Evolutionary conservation across 2,797 vertebrate species (phyloP).

Genomic region (Neosilurus mollespiculum): DNA sequence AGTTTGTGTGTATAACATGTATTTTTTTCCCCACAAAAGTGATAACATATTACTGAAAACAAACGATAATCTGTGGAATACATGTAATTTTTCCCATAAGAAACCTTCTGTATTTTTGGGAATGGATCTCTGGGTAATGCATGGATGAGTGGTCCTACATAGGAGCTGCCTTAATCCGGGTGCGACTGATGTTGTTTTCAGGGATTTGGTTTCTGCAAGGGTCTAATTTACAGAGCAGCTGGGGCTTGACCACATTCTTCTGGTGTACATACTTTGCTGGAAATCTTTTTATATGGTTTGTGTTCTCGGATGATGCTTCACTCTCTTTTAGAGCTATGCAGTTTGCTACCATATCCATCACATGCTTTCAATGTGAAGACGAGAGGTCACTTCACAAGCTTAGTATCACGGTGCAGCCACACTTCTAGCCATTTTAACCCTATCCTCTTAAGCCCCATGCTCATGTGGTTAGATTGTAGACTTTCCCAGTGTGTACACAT

Average conservation of each 20-base stretch:
- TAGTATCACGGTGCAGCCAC: conserved; percentile 8
- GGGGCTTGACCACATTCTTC: conserved; percentile 48
- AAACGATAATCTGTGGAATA: not conserved
- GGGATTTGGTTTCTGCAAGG: conserved; percentile 37
- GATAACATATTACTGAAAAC: not conserved
- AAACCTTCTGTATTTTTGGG: conserved; percentile 19
- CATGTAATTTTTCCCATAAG: not conserved
- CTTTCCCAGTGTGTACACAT: not conserved
- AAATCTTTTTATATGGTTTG: conserved; percentile 4
- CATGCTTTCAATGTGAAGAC: not conserved
- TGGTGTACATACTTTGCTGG: not conserved
- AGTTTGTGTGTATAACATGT: not conserved
- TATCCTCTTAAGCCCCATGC: not conserved
- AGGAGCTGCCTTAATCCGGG: conserved; percentile 34
- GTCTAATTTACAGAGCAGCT: conserved; percentile 51
- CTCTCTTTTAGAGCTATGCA: not conserved
- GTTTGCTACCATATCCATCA: not conserved
- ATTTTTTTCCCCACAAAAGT: not conserved
- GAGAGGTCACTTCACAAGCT: conserved; percentile 10
- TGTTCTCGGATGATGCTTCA: not conserved
- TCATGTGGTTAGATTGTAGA: conserved; percentile 5
- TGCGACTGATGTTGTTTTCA: conserved; percentile 25
- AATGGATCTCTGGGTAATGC: conserved; percentile 37
- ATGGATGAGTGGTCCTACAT: conserved; percentile 12
- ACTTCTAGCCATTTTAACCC: not conserved